Base-by-base conservation (phyloP, 2,888 invertebrate genomes). In the Shargacucullia verbasci region DNA sequence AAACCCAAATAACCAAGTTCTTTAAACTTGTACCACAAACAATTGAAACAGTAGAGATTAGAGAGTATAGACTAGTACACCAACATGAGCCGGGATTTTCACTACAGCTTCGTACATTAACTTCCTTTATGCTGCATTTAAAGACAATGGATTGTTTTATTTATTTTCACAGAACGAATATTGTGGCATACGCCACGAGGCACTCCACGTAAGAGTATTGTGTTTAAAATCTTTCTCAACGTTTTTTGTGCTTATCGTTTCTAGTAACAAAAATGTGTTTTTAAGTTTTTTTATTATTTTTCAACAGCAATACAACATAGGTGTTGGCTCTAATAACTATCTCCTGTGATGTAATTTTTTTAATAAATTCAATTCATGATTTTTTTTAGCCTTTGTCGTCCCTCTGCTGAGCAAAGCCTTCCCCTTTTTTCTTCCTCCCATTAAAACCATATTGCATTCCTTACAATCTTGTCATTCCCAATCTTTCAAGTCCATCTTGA, bases 121-220 rank as follows among this genome's bases (percentile, higher is more conserved):
- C 89, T 90, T 89, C 84, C 87, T 86, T 86, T 87, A 87, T 89
- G 82, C 86, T 90, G 88, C 87, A 87, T 87, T 88, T 89, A 87
- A 89, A 90, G 87, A 87, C 86, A 84, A 79, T 79, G 82, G 81
- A 78, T 82, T 81, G 81, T 85, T 85, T 85, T 80, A 83, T 83
- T 82, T 76, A 79, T 73, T 79, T 71, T 73, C 72, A 70, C 70
- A 66, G 76, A 70, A 76, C 69, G 69, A 78, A 78, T 76, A 75
- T 73, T 70, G 63, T 53, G 63, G 57, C 37, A 46, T 53, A 56
- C 52, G 48, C 49, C 40, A 55, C 29, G 60, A 67, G 48, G 48
- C 38, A 56, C 62, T 53, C 33, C 37, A 41, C 39, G n/a, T 15
- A 39, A 12, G 5, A 11, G 13, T 13, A 34, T 41, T 41, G 15